These are phyloP conservation scores for Hypsopygia costalis DNA, from an alignment of 2,888 invertebrate genomes.

Conservation along the genomic window DNA sequence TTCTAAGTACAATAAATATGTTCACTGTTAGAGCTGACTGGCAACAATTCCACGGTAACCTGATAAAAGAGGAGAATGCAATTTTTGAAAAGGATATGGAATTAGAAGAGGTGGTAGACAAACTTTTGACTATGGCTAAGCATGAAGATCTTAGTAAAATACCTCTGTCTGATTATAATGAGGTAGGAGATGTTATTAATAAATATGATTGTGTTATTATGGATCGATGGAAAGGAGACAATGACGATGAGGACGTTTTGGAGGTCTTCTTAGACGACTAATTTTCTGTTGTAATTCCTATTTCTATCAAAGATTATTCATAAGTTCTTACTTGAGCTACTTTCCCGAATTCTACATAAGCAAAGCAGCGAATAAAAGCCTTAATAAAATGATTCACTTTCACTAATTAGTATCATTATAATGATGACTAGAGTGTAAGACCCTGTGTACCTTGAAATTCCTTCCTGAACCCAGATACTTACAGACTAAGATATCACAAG, in stretches of 20 bases:
- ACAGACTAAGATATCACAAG: no score
- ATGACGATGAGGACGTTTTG: neutral
- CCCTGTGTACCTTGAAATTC: no score
- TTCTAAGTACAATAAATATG: neutral
- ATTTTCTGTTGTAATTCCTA: no score
- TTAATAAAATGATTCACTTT: no score
- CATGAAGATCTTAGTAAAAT: neutral
- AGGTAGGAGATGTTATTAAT: neutral
- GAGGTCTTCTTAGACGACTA: no score
- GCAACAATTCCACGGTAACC: neutral
- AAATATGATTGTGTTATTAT: neutral
- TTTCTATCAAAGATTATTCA: no score
- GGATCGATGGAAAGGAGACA: neutral
- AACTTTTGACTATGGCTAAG: slow-evolving; percentile 3
- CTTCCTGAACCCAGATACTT: no score
- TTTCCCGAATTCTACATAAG: no score
- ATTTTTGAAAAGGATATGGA: slow-evolving; percentile 7
- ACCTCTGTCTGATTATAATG: neutral
- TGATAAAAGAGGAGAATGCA: neutral
- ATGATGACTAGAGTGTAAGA: no score
- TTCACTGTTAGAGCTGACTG: neutral
- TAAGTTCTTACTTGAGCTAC: no score
- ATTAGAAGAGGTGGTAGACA: slow-evolving; percentile 5
- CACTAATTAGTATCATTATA: no score
- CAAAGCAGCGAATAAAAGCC: no score